phyloP scores from a whole-genome alignment of 92 coral and sea anemone genomes.

The Zoanthus sociatus region DNA sequence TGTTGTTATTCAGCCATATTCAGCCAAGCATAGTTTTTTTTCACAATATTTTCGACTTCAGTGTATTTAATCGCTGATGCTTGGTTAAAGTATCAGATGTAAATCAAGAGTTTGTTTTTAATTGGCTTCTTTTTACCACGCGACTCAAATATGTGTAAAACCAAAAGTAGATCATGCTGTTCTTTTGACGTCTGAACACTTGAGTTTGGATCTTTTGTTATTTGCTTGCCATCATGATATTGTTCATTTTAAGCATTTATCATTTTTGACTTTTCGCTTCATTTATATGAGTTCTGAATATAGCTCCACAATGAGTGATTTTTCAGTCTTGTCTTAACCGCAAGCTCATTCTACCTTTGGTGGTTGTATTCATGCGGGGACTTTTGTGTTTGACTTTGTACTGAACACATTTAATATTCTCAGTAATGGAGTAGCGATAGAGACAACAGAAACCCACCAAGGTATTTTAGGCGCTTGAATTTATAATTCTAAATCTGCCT shows the following conservation, averaged over 20 bases:
- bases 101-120: not conserved
- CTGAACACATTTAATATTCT: not conserved
- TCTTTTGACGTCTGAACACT: not conserved
- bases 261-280: not conserved
- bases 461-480: constrained; percentile 4
- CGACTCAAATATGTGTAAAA: not conserved
- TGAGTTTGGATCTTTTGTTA: not conserved
- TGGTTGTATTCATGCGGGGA: not conserved
- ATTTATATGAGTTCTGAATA: constrained; percentile 16
- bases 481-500: not conserved
- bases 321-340: not conserved
- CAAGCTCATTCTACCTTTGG: not conserved
- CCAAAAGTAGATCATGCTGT: not conserved
- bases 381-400: not conserved
- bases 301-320: not conserved
- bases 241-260: constrained; percentile 3
- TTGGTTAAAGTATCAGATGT: not conserved
- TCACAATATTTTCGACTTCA: not conserved
- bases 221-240: not conserved
- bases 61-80: not conserved
- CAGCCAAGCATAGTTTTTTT: not conserved
- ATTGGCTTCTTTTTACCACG: not conserved
- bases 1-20: not conserved
- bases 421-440: not conserved
- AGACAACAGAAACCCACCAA: not conserved